These are phyloP conservation scores for Himalopsyche japonica DNA, from an alignment of 2,888 invertebrate species.

Conservation along the genomic window DNA sequence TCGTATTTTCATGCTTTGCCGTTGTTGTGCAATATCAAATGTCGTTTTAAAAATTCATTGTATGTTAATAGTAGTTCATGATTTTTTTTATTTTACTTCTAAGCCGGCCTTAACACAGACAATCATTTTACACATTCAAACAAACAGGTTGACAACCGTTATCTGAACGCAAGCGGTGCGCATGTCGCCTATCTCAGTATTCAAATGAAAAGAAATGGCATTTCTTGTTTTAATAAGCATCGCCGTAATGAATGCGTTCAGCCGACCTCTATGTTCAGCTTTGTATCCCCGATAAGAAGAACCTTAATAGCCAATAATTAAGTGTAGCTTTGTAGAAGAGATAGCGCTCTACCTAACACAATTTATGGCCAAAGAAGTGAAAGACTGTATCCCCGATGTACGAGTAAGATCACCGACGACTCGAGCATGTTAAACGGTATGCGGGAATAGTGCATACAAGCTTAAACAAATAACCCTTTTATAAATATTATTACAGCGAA, in stretches of 20 bases:
- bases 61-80: too few relatives aligned
- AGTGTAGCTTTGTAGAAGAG: conserved; percentile 19
- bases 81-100: not conserved
- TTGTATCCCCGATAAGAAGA: conserved; percentile 8
- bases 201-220: conserved; percentile 18
- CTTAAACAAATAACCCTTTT: too few relatives aligned
- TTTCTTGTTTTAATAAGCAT: conserved; percentile 14
- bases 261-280: not conserved
- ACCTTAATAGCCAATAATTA: conserved; percentile 27
- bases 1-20: too few relatives aligned
- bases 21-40: too few relatives aligned
- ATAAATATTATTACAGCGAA: too few relatives aligned
- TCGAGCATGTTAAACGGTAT: conserved; percentile 5
- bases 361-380: conserved; percentile 7
- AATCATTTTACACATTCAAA: not conserved
- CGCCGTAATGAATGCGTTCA: conserved; percentile 10
- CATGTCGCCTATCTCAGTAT: not conserved
- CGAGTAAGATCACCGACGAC: not conserved
- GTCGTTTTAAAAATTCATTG: too few relatives aligned
- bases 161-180: not conserved
- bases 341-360: not conserved
- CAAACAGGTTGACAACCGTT: not conserved
- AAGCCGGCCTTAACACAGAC: not conserved
- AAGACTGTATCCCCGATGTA: not conserved
- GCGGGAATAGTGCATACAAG: not conserved